Evolutionary conservation across 2,888 invertebrate species (phyloP).

Genomic region (Emmelina monodactyla): DNA sequence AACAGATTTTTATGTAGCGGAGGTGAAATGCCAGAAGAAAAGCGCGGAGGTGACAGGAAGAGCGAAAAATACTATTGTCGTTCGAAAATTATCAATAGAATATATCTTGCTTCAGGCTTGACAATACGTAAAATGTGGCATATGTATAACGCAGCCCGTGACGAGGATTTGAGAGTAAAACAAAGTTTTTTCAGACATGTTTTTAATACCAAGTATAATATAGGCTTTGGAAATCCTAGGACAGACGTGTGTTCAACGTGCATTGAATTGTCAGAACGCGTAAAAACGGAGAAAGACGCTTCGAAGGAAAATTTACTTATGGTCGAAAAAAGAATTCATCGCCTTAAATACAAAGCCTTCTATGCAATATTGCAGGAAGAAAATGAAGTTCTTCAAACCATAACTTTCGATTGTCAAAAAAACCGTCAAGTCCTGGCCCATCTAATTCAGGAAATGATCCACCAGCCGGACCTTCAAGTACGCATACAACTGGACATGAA

Average conservation of each 20-base stretch:
- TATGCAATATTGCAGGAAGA: constrained; percentile 15
- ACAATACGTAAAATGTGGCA: constrained; percentile 3
- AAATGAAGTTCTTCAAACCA: constrained; percentile 11
- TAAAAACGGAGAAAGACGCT: constrained; percentile 15
- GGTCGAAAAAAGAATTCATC: constrained; percentile 15
- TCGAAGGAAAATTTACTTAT: constrained; percentile 12
- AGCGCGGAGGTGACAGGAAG: constrained; percentile 14
- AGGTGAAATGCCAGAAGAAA: constrained; percentile 7
- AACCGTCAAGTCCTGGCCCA: constrained; percentile 15
- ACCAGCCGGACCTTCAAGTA: too few relatives aligned
- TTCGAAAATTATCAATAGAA: too few relatives aligned
- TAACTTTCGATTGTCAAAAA: constrained; percentile 20
- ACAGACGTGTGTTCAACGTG: constrained; percentile 14
- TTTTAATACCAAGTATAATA: constrained; percentile 12
- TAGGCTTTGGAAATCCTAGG: constrained; percentile 15
- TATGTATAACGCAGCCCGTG: background rate
- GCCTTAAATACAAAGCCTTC: constrained; percentile 17
- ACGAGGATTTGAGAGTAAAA: constrained; percentile 2
- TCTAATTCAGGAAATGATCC: too few relatives aligned
- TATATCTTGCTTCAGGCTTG: constrained; percentile 2
- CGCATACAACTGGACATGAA: too few relatives aligned
- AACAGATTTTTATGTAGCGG: constrained; percentile 8
- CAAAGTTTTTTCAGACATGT: constrained; percentile 9
- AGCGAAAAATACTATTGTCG: constrained; percentile 7
- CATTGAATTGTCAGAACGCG: constrained; percentile 11